Evolutionary conservation across 1,140 invertebrate genomes (phyloP).

Genomic region (Paralvinella palmiformis): DNA sequence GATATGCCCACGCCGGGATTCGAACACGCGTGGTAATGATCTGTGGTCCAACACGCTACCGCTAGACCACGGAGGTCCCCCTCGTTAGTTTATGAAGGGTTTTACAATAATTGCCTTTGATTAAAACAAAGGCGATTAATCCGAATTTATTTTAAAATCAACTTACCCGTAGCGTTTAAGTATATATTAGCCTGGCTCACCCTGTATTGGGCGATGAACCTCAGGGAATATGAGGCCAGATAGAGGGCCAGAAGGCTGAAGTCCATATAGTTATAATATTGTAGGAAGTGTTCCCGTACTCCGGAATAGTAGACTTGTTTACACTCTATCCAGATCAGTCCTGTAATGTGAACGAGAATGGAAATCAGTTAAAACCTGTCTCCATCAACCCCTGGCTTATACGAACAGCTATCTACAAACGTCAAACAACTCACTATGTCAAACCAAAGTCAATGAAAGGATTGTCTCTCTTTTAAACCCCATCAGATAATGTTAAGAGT

Average conservation of each 20-base stretch:
- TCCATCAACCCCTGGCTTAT: too few relatives aligned
- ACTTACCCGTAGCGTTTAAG: background rate
- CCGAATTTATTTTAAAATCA: background rate
- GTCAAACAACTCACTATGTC: too few relatives aligned
- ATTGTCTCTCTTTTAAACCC: background rate
- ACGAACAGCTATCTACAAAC: too few relatives aligned
- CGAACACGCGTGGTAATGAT: too few relatives aligned
- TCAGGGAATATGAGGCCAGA: conserved; percentile 21
- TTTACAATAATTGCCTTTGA: too few relatives aligned
- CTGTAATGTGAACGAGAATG: conserved; percentile 3
- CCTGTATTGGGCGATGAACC: conserved; percentile 8
- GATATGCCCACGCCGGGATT: too few relatives aligned
- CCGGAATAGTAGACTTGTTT: conserved; percentile 9
- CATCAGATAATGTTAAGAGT: background rate
- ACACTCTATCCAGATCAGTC: conserved; percentile 14
- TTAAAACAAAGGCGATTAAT: background rate
- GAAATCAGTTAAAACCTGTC: background rate
- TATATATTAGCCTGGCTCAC: conserved; percentile 6
- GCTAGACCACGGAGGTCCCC: too few relatives aligned
- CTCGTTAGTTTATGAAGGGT: too few relatives aligned
- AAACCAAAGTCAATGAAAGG: too few relatives aligned
- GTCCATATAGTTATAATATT: conserved; percentile 25
- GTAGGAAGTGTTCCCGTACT: conserved; percentile 6
- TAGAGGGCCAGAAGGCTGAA: conserved; percentile 22
- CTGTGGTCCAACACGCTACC: too few relatives aligned